These are phyloP conservation scores for Drosophila dunni DNA, from an alignment of 1,140 invertebrate species.

Conservation along the genomic window DNA sequence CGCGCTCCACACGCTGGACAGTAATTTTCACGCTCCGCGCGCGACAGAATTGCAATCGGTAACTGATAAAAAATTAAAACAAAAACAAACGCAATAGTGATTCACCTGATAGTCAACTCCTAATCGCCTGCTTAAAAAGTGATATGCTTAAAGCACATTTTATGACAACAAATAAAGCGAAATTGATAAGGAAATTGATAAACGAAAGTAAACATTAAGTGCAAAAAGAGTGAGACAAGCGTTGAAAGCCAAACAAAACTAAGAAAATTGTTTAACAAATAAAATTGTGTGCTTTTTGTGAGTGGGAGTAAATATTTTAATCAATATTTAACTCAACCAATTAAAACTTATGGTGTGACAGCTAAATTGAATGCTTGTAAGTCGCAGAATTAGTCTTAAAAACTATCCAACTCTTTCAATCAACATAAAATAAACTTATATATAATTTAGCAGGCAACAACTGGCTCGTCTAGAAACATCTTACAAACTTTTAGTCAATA, in stretches of 20 bases:
- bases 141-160: slow-evolving; percentile 12
- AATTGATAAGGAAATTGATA: slow-evolving; percentile 28
- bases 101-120: slow-evolving; percentile 11
- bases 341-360: no score
- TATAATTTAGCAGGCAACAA: no score
- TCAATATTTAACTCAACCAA: no score
- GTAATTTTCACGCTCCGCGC: slow-evolving; percentile 41
- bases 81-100: slow-evolving; percentile 11
- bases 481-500: neutral
- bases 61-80: slow-evolving; percentile 10
- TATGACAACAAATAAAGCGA: neutral
- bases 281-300: neutral
- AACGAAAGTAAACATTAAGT: slow-evolving; percentile 26
- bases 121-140: slow-evolving; percentile 30
- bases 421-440: no score
- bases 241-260: neutral
- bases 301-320: neutral
- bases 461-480: neutral
- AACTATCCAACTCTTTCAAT: no score
- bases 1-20: slow-evolving; percentile 67
- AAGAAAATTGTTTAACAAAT: neutral
- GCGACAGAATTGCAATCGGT: slow-evolving; percentile 23
- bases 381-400: no score
- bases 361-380: no score
- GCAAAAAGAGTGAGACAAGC: neutral